Evolutionary conservation across 2,888 invertebrate genomes (phyloP).

Genomic region (Baccha elongata): DNA sequence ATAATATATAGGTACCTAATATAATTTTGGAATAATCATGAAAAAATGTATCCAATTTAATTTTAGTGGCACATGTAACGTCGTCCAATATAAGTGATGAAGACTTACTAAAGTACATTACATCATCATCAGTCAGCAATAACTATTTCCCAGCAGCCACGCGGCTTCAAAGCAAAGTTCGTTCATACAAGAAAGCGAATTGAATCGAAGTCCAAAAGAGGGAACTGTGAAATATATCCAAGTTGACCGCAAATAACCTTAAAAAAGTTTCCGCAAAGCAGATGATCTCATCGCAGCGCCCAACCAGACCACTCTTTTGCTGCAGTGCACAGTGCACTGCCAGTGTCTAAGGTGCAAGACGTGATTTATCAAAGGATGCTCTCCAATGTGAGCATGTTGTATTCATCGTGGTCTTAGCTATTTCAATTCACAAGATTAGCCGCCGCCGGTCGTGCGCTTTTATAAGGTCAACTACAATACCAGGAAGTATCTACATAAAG

Average conservation of each 20-base stretch:
- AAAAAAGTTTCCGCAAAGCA: conserved; percentile 60
- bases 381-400: conserved; percentile 47
- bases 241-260: conserved; percentile 62
- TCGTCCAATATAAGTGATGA: too few relatives aligned
- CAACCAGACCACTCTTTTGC: conserved; percentile 8
- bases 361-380: conserved; percentile 70
- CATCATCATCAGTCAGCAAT: too few relatives aligned
- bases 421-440: conserved; percentile 37
- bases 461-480: conserved; percentile 72
- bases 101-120: too few relatives aligned
- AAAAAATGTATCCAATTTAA: too few relatives aligned
- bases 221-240: conserved; percentile 31
- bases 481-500: conserved; percentile 63
- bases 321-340: not conserved
- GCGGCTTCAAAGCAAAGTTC: too few relatives aligned
- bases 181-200: conserved; percentile 21
- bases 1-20: too few relatives aligned
- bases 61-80: too few relatives aligned
- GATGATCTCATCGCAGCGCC: conserved; percentile 53
- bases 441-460: conserved; percentile 61
- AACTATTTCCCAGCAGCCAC: too few relatives aligned
- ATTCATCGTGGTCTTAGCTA: conserved; percentile 24
- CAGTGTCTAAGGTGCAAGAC: conserved; percentile 70
- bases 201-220: conserved; percentile 47
- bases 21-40: too few relatives aligned